Conservation (phyloP, 2,888 invertebrate species). For the Acrocera orbiculus region DNA sequence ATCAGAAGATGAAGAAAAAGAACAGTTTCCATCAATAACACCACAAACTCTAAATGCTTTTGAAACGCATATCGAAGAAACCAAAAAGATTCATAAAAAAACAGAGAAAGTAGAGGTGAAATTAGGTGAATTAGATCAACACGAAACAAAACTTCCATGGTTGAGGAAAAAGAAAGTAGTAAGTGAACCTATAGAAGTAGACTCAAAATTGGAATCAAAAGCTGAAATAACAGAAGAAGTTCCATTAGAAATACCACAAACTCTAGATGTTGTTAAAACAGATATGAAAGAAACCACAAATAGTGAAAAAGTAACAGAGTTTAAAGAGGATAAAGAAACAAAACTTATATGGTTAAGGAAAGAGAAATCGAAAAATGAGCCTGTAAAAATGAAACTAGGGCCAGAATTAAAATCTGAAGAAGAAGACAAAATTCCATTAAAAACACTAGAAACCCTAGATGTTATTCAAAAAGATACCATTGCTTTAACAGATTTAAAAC, state of each 20-base stretch:
- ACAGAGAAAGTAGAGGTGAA: slow-evolving; percentile 5
- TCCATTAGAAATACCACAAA: slow-evolving; percentile 13
- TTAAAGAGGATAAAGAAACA: slow-evolving; percentile 11
- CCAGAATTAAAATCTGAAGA: slow-evolving; percentile 24
- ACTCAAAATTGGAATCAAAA: slow-evolving; percentile 17
- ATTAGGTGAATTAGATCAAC: slow-evolving; percentile 11
- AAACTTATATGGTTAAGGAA: too few species aligned
- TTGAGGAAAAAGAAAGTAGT: slow-evolving; percentile 15
- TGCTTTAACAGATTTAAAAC: background rate
- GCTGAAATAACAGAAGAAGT: slow-evolving; percentile 18
- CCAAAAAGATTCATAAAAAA: background rate
- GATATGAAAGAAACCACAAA: slow-evolving; percentile 16
- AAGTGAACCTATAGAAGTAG: slow-evolving; percentile 10
- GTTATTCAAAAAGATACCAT: background rate
- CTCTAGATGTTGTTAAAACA: slow-evolving; percentile 13
- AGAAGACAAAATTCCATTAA: slow-evolving; percentile 34
- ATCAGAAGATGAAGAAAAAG: slow-evolving; percentile 7
- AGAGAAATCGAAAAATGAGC: background rate
- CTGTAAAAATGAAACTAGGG: slow-evolving; percentile 22
- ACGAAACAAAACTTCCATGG: slow-evolving; percentile 9
- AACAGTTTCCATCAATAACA: background rate
- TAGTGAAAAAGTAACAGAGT: slow-evolving; percentile 16
- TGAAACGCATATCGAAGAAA: too few species aligned
- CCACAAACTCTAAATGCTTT: background rate
- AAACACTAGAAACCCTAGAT: slow-evolving; percentile 29